A percentile compares a stretch with the other conserved stretches of the same genome.
Evolutionary conservation across 2,113 vertebrate species (phyloP).

Genomic region (Clarias batrachus): DNA sequence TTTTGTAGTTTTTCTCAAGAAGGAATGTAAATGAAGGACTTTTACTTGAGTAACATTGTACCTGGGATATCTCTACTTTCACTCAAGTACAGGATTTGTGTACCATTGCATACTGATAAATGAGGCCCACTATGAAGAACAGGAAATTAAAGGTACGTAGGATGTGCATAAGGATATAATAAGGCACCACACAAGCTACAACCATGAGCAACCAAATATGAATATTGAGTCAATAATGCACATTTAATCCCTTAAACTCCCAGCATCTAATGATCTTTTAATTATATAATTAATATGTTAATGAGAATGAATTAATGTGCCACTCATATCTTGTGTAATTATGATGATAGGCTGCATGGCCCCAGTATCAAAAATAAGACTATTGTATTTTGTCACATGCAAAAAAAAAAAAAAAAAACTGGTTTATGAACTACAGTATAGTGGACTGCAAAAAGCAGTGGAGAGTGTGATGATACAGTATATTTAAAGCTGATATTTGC

Average conservation of each 20-base stretch:
- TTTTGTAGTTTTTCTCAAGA: no score
- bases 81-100: no score
- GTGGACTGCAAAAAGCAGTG: not conserved
- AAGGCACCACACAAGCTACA: not conserved
- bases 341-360: not conserved
- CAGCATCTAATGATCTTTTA: not conserved
- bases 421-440: not conserved
- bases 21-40: no score
- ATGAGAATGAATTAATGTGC: not conserved
- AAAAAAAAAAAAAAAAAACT: not conserved
- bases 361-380: slow-evolving; percentile 13
- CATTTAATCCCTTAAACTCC: not conserved
- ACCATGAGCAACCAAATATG: not conserved
- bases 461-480: not conserved
- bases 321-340: no score
- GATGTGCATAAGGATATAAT: not conserved
- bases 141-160: not conserved
- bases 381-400: slow-evolving; percentile 9
- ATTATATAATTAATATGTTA: not conserved
- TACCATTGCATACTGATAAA: not conserved
- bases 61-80: no score
- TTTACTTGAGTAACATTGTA: no score
- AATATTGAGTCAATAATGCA: not conserved
- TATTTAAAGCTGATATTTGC: not conserved
- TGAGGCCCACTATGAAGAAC: not conserved